These are phyloP conservation scores for Elysia crispata DNA, from an alignment of 2,888 invertebrate species.

Conservation along the genomic window DNA sequence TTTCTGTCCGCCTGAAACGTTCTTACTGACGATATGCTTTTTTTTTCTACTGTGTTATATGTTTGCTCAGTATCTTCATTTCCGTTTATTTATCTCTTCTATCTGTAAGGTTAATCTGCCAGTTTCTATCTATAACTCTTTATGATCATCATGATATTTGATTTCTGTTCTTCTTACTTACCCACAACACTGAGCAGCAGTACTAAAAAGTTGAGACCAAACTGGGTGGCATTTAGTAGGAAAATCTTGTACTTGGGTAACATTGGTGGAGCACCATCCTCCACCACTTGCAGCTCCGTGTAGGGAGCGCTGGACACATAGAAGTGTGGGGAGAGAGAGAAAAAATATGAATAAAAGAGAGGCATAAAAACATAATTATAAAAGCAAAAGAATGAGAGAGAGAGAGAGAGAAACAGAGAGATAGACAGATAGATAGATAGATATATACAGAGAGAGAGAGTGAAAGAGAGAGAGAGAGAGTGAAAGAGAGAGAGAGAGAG, in stretches of 20 bases:
- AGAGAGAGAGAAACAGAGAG: too few relatives aligned
- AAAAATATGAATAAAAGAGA: background rate
- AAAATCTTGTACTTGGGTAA: slow-evolving; percentile 63
- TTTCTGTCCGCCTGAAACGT: too few relatives aligned
- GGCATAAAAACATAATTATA: too few relatives aligned
- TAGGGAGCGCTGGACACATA: slow-evolving; percentile 44
- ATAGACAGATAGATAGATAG: too few relatives aligned
- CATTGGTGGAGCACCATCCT: slow-evolving; percentile 50
- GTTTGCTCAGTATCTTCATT: too few relatives aligned
- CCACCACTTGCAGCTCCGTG: slow-evolving; percentile 52
- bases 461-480: background rate
- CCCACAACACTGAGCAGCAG: slow-evolving; percentile 74
- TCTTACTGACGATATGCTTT: too few relatives aligned
- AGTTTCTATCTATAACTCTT: too few relatives aligned
- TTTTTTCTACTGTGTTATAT: too few relatives aligned
- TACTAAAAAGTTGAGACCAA: slow-evolving; percentile 73
- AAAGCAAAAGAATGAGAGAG: too few relatives aligned
- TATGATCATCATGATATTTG: too few relatives aligned
- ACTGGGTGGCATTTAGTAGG: slow-evolving; percentile 71
- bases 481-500: slow-evolving; percentile 18
- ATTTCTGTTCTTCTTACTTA: slow-evolving; percentile 52
- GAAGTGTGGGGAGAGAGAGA: background rate
- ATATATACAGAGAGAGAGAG: background rate
- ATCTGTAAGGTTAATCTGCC: too few relatives aligned
- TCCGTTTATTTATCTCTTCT: too few relatives aligned